A percentile compares a stretch with the other conserved stretches of the same genome.
Conservation (phyloP, 1,140 invertebrate species). For the Anastrepha obliqua region DNA sequence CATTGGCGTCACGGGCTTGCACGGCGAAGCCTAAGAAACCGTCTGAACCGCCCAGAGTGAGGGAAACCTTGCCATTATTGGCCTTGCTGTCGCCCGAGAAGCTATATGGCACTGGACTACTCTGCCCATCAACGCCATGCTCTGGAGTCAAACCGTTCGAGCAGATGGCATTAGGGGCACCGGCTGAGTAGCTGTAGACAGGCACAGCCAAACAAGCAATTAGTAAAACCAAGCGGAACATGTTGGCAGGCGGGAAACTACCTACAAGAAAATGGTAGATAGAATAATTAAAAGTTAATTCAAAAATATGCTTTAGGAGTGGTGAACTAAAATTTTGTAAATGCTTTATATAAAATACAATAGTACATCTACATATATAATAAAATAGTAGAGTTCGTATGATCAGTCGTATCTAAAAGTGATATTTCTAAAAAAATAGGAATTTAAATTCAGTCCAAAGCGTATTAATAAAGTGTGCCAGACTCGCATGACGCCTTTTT, state of each 20-base stretch:
- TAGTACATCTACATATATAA: no score
- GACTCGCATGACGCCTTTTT: no score
- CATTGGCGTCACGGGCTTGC: conserved; percentile 68
- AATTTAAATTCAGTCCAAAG: no score
- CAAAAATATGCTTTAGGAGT: no score
- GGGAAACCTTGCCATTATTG: conserved; percentile 61
- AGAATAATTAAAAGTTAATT: no score
- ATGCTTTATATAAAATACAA: background rate
- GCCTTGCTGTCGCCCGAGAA: conserved; percentile 42
- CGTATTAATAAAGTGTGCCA: no score
- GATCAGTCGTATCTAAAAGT: no score
- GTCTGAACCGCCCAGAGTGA: conserved; percentile 65
- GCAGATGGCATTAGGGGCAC: conserved; percentile 65
- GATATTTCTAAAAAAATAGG: no score
- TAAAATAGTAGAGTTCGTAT: no score
- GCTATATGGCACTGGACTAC: conserved; percentile 44
- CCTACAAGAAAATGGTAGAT: background rate
- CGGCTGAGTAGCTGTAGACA: conserved; percentile 63
- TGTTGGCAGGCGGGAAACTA: conserved; percentile 52
- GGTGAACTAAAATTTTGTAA: background rate
- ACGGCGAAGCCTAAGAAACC: conserved; percentile 68
- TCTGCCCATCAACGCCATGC: conserved; percentile 66
- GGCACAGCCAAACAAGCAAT: conserved; percentile 63
- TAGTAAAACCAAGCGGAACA: conserved; percentile 67
- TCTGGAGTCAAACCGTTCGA: conserved; percentile 67